Evolutionary conservation across 1,140 invertebrate species (phyloP), one percentile per base, ranked within the genome.

Genomic region (Drosophila teissieri): DNA sequence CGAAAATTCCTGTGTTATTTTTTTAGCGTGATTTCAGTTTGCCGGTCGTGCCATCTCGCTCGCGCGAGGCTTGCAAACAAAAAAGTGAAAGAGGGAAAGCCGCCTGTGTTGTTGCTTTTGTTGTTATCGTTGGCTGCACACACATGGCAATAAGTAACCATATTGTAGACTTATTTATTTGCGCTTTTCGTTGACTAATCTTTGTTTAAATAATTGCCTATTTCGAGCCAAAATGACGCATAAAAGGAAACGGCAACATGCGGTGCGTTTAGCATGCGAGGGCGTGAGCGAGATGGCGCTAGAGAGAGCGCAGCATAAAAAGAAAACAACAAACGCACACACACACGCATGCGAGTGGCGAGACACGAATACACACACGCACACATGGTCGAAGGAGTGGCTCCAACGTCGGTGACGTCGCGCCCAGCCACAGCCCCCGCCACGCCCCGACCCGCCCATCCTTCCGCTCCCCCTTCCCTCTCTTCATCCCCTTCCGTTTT

Each of bases 181-280:
- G 51, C 57, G 51, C 69, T 27, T 78, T 76, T 76, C 39, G 54
- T 82, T 88, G 78, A 82, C 82, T 88, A 82, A 88, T 86, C 75
- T 70, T 72, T 79, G 82, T 78, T 82, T 78, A 82, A 88, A 88
- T 72, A 86, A 82, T 82, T 86, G 74, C 69, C 83, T 82, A 88
- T 85, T 86, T 85, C 57, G 46, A 78, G 60, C 65, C 49, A 69
- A 78, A 79, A 48, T 84, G 78, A 79, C 83, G 70, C 83, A 82
- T 64, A 84, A 80, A 84, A 73, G 55, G 62, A 61, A 67, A 78
- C 51, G 19, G 52, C 64, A 77, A 37, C 52, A 75, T 54, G 54
- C 53, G 69, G 45, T 14, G 45, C 57, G 53, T 51, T 60, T 68
- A 76, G 60, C 62, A 63, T 53, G 69, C 44, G 56, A 57, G 36